A percentile compares a stretch with the other conserved stretches of the same genome.
Evolutionary conservation across 2,888 invertebrate genomes (phyloP).

Genomic region (Artemia sinica): DNA sequence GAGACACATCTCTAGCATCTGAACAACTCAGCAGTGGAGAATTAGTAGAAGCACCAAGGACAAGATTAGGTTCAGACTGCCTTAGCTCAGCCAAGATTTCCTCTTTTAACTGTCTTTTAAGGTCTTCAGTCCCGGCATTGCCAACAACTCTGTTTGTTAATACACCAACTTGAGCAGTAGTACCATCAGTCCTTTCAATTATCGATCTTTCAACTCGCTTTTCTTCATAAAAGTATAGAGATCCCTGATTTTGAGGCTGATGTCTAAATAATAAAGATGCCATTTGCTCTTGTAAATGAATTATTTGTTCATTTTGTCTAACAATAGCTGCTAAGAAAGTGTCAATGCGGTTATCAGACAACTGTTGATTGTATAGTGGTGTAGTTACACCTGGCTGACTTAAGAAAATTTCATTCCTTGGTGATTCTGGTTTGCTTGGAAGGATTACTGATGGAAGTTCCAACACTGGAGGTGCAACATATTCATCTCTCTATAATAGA

Average conservation of each 20-base stretch:
- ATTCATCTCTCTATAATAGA: neutral
- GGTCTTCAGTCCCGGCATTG: neutral
- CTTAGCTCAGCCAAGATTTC: conserved; percentile 2
- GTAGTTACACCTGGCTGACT: too few relatives aligned
- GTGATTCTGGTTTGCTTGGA: neutral
- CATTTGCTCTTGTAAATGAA: conserved; percentile 4
- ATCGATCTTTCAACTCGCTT: neutral
- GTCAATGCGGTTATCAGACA: neutral
- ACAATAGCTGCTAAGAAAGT: neutral
- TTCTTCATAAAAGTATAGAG: neutral
- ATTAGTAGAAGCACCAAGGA: too few relatives aligned
- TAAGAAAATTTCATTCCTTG: too few relatives aligned
- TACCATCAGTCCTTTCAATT: neutral
- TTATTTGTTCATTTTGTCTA: neutral
- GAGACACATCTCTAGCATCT: too few relatives aligned
- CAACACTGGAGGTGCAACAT: neutral
- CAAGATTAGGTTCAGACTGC: too few relatives aligned
- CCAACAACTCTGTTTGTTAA: conserved; percentile 3
- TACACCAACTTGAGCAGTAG: neutral
- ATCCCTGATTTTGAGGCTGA: neutral
- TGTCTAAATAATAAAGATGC: neutral
- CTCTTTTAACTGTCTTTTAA: neutral
- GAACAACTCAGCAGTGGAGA: too few relatives aligned
- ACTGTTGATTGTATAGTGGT: too few relatives aligned
- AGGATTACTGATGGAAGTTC: conserved; percentile 8